Conservation (phyloP, 2,797 vertebrate genomes). For the Ctenosaura bakeri region DNA sequence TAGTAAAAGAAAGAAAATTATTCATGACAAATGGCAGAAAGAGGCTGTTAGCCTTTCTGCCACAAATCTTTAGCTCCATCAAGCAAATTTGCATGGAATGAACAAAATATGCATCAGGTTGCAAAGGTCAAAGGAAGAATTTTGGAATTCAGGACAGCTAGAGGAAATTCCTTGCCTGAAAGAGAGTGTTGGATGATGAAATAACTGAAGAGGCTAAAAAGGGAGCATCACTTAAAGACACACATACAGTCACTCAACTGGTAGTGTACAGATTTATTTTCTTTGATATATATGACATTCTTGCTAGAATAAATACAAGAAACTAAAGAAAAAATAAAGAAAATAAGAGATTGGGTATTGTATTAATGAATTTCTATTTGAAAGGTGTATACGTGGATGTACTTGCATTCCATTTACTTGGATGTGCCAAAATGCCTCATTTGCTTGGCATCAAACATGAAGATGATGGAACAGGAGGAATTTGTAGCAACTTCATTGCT, state of each 20-base stretch:
- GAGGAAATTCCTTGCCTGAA: background rate
- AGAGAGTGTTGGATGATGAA: slow-evolving; percentile 3
- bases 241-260: too few species aligned
- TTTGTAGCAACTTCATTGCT: background rate
- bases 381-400: background rate
- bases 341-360: background rate
- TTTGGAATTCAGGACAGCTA: background rate
- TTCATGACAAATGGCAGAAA: background rate
- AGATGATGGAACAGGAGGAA: background rate
- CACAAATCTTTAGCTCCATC: background rate
- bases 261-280: background rate
- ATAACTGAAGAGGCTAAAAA: background rate
- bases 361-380: background rate
- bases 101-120: background rate
- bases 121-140: background rate
- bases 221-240: background rate
- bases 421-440: background rate
- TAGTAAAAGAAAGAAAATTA: background rate
- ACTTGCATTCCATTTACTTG: background rate
- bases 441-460: slow-evolving; percentile 3
- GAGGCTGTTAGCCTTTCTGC: background rate
- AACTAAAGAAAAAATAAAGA: background rate
- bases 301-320: background rate
- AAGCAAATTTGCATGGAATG: background rate
- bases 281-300: background rate